phyloP scores from a whole-genome alignment of 2,797 vertebrate species.

The Oreochromis grahami region DNA sequence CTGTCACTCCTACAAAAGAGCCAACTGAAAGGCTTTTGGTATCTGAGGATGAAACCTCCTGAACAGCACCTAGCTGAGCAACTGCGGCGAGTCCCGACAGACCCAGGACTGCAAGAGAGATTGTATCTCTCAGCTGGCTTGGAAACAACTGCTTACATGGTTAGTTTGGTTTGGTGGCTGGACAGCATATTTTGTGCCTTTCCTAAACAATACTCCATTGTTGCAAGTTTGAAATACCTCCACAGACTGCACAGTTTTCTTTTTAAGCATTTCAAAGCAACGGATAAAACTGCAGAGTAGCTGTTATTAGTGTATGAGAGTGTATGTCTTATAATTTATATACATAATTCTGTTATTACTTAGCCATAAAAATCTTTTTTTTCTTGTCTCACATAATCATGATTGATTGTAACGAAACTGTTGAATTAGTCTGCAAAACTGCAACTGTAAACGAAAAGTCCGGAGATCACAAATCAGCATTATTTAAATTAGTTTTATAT shows the following conservation, averaged over 20 bases:
- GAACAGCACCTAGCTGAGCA: neutral
- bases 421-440: constrained; percentile 22
- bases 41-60: neutral
- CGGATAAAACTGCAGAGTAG: accelerated
- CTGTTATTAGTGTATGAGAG: accelerated
- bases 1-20: neutral
- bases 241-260: neutral
- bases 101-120: neutral
- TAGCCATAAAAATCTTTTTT: neutral
- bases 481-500: constrained; percentile 26
- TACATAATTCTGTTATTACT: neutral
- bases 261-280: neutral
- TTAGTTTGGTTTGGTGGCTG: neutral
- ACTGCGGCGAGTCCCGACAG: neutral
- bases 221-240: neutral
- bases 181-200: accelerated
- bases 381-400: neutral
- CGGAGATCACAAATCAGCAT: constrained; percentile 34
- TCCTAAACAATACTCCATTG: neutral
- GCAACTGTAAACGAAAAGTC: constrained; percentile 36
- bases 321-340: neutral
- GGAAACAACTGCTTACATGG: neutral
- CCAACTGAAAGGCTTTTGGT: neutral
- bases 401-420: neutral
- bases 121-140: neutral